phyloP scores from a whole-genome alignment of 2,888 invertebrate species.

The Drosophila imparisetae region DNA sequence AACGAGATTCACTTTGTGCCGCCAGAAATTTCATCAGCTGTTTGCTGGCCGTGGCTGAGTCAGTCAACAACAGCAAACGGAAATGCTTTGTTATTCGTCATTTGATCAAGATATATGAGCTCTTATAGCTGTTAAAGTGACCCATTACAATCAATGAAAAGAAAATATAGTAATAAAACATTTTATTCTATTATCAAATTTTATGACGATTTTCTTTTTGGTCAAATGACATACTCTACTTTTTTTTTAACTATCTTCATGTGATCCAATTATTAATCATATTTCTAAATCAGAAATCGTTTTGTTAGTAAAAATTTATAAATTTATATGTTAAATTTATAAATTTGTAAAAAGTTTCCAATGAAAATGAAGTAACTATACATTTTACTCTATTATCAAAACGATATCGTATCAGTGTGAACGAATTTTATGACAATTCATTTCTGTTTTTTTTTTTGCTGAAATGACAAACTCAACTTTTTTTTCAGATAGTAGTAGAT shows the following conservation, averaged over 20 bases:
- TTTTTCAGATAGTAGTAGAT: neutral
- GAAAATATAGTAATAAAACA: neutral
- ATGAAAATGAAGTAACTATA: no score
- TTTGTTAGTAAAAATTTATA: no score
- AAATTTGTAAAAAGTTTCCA: no score
- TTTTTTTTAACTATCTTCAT: neutral
- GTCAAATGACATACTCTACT: neutral
- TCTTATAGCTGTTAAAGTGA: neutral
- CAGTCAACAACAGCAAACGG: constrained; percentile 16
- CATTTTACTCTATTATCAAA: neutral
- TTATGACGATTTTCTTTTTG: neutral
- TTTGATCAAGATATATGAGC: neutral
- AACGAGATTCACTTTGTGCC: constrained; percentile 37
- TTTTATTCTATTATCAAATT: neutral
- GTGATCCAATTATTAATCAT: neutral
- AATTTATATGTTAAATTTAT: no score
- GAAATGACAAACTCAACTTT: neutral
- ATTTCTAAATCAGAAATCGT: neutral
- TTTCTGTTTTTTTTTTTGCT: neutral
- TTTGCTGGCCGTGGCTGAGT: constrained; percentile 22
- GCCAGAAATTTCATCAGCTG: constrained; percentile 50
- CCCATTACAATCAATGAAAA: neutral
- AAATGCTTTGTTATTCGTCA: constrained; percentile 29
- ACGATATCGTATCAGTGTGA: constrained; percentile 14
- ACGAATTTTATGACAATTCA: neutral